A percentile compares a stretch with the other conserved stretches of the same genome.
phyloP scores from a whole-genome alignment of 1,140 invertebrate genomes.

The Sinella curviseta region DNA sequence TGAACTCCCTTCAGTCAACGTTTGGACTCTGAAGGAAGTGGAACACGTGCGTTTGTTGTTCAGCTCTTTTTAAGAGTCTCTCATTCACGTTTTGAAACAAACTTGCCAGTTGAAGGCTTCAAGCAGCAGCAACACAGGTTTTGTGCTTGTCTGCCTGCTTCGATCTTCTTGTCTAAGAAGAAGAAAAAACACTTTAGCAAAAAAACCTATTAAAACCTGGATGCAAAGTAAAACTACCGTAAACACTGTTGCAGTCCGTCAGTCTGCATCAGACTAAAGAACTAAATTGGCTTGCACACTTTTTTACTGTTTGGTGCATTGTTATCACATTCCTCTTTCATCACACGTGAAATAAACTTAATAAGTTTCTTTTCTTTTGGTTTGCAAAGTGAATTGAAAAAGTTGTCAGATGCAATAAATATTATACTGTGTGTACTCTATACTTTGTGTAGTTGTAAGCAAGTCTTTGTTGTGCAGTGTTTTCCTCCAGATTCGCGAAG shows the following conservation, averaged over 20 bases:
- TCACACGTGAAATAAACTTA: too few relatives aligned
- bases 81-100: background rate
- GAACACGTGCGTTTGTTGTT: constrained; percentile 3
- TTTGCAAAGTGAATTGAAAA: background rate
- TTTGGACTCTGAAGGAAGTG: constrained; percentile 18
- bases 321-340: background rate
- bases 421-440: too few relatives aligned
- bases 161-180: background rate
- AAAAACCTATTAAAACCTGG: background rate
- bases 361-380: background rate
- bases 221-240: background rate
- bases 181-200: background rate
- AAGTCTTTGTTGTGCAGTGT: too few relatives aligned
- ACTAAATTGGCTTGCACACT: background rate
- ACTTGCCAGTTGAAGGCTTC: too few relatives aligned
- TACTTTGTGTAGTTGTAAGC: too few relatives aligned
- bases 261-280: background rate
- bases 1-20: background rate
- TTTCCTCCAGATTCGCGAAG: too few relatives aligned
- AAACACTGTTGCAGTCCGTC: background rate
- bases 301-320: background rate
- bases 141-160: background rate
- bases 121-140: too few relatives aligned
- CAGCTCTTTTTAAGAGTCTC: background rate
- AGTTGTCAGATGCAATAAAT: too few relatives aligned